Evolutionary conservation across 2,888 invertebrate genomes (phyloP).

Genomic region (Drosophila merina): DNA sequence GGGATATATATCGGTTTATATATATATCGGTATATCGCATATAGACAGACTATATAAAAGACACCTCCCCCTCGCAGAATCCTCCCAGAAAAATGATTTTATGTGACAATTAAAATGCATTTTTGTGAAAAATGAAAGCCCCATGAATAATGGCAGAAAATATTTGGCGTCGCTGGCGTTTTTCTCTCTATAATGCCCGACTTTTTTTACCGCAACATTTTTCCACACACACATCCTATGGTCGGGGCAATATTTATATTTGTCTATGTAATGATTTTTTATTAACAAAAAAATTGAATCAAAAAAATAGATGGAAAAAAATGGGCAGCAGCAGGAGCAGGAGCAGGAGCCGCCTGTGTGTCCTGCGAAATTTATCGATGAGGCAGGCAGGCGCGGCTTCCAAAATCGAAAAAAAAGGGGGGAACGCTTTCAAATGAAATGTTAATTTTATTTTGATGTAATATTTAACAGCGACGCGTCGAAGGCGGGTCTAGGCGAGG

Average conservation of each 20-base stretch:
- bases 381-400: slow-evolving; percentile 27
- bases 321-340: neutral
- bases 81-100: slow-evolving; percentile 43
- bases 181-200: slow-evolving; percentile 71
- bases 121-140: slow-evolving; percentile 51
- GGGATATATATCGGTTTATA: neutral
- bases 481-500: slow-evolving; percentile 22
- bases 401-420: slow-evolving; percentile 37
- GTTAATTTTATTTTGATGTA: slow-evolving; percentile 70
- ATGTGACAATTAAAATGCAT: slow-evolving; percentile 61
- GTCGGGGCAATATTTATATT: slow-evolving; percentile 58
- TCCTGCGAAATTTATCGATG: slow-evolving; percentile 68
- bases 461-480: slow-evolving; percentile 53
- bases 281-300: slow-evolving; percentile 49
- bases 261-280: slow-evolving; percentile 75
- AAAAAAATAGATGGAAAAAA: slow-evolving; percentile 20
- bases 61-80: neutral
- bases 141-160: slow-evolving; percentile 73
- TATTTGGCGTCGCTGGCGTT: slow-evolving; percentile 65
- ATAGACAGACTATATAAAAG: neutral
- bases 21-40: too few species aligned
- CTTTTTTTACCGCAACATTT: slow-evolving; percentile 57
- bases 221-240: slow-evolving; percentile 36
- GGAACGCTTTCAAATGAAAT: slow-evolving; percentile 71
- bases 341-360: neutral